These are phyloP conservation scores for Pararge aegeria DNA, from an alignment of 1,140 invertebrate genomes.

Conservation along the genomic window DNA sequence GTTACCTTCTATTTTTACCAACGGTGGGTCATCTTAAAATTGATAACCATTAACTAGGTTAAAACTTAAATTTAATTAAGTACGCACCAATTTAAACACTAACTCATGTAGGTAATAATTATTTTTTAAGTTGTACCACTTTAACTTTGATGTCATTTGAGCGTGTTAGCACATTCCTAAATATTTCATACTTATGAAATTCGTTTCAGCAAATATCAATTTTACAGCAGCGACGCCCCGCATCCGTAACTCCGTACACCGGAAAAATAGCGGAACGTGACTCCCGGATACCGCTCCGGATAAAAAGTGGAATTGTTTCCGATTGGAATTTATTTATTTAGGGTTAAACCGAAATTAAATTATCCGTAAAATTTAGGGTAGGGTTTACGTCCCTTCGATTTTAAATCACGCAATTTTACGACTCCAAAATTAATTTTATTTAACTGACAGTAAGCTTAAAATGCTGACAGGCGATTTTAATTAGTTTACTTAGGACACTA, in stretches of 20 bases:
- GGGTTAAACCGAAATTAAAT: neutral
- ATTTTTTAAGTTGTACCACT: neutral
- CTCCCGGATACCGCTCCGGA: neutral
- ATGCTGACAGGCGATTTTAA: too few relatives aligned
- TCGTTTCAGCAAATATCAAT: conserved; percentile 4
- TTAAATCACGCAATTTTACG: neutral
- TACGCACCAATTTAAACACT: too few relatives aligned
- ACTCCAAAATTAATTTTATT: too few relatives aligned
- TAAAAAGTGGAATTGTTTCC: neutral
- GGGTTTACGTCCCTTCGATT: too few relatives aligned
- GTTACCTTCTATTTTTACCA: too few relatives aligned
- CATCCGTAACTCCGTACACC: neutral
- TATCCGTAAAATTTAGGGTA: neutral
- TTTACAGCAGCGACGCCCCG: neutral
- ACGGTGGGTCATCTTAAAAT: too few relatives aligned
- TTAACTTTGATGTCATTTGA: neutral
- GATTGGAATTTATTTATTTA: neutral
- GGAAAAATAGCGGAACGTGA: neutral
- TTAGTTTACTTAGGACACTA: too few relatives aligned
- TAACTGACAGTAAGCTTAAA: too few relatives aligned
- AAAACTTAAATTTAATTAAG: too few relatives aligned
- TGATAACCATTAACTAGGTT: too few relatives aligned
- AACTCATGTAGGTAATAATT: too few relatives aligned
- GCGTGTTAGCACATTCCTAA: conserved; percentile 4
- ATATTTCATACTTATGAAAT: conserved; percentile 3